Evolutionary conservation across 64 coral and sea anemone species (phyloP).

Genomic region (Montipora cactus): DNA sequence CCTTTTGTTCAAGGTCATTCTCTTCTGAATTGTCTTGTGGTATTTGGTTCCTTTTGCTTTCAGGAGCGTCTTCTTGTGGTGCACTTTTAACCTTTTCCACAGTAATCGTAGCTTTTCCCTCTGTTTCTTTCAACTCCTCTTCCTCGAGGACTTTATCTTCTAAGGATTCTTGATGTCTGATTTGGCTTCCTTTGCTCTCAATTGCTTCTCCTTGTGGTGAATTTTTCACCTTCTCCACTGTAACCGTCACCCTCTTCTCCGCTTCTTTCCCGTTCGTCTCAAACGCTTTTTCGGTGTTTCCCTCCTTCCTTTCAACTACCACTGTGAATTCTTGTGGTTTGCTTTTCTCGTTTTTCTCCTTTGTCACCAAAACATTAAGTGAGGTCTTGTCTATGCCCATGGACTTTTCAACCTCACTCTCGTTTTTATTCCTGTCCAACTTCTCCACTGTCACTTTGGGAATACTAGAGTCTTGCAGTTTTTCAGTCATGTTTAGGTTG

Average conservation of each 20-base stretch:
- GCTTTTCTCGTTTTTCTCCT: background rate
- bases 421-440: background rate
- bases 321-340: background rate
- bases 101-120: background rate
- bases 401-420: background rate
- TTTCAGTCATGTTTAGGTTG: background rate
- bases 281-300: background rate
- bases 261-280: background rate
- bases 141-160: constrained; percentile 12
- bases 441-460: background rate
- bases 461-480: background rate
- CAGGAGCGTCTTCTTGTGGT: no score
- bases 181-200: background rate
- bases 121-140: background rate
- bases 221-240: background rate
- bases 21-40: no score
- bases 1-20: no score
- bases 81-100: no score
- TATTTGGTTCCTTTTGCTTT: no score
- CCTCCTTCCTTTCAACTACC: background rate
- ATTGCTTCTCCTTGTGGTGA: background rate
- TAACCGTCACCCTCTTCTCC: background rate
- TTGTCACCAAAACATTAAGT: background rate
- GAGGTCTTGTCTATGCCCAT: background rate
- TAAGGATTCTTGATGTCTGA: background rate